Conservation (phyloP, 1,140 invertebrate genomes). For the Drosophila takahashii region DNA sequence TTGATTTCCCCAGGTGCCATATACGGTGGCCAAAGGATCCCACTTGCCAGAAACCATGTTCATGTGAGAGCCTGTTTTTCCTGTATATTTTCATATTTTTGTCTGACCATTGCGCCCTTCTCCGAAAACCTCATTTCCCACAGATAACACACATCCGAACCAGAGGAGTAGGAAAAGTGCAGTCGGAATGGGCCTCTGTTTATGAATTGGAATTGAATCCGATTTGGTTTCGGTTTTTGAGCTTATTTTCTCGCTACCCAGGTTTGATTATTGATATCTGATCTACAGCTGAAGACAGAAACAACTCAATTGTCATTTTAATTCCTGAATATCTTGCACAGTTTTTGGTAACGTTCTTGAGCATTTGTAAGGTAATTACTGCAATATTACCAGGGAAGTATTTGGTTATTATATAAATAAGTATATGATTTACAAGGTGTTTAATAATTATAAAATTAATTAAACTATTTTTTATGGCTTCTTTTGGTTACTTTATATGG, state of each 20-base stretch:
- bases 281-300: not conserved
- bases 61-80: slow-evolving; percentile 40
- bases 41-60: slow-evolving; percentile 9
- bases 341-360: too few relatives aligned
- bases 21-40: slow-evolving; percentile 28
- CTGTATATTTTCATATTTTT: slow-evolving; percentile 68
- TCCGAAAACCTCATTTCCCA: slow-evolving; percentile 14
- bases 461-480: too few relatives aligned
- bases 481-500: too few relatives aligned
- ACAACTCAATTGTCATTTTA: too few relatives aligned
- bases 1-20: slow-evolving; percentile 75
- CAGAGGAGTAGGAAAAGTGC: slow-evolving; percentile 1
- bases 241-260: not conserved
- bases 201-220: not conserved
- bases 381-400: too few relatives aligned
- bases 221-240: not conserved
- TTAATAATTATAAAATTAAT: too few relatives aligned
- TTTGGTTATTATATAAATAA: too few relatives aligned
- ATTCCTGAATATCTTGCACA: too few relatives aligned
- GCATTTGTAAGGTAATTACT: too few relatives aligned
- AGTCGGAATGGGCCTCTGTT: not conserved
- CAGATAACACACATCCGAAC: slow-evolving; percentile 1
- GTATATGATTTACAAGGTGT: too few relatives aligned
- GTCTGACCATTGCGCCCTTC: slow-evolving; percentile 46
- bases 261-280: not conserved